Evolutionary conservation across 2,888 invertebrate species (phyloP).

Genomic region (Scelioninae gen. 2): DNA sequence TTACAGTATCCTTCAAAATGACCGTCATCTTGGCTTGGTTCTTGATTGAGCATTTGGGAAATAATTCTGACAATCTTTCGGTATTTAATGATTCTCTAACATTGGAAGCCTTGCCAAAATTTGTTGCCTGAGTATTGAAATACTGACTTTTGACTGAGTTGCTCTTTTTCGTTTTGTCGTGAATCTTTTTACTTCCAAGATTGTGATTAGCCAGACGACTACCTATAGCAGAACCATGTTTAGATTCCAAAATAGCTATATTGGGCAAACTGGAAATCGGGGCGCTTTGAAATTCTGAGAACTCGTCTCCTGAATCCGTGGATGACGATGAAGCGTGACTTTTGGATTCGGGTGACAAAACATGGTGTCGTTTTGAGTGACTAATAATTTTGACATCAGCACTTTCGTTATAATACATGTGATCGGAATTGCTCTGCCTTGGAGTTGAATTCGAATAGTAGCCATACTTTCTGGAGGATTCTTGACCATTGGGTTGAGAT

Average conservation of each 20-base stretch:
- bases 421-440: constrained; percentile 21
- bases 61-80: constrained; percentile 65
- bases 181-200: constrained; percentile 72
- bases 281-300: constrained; percentile 77
- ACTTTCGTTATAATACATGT: constrained; percentile 15
- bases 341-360: constrained; percentile 37
- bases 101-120: constrained; percentile 10
- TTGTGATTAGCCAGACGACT: constrained; percentile 76
- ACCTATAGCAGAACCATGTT: constrained; percentile 74
- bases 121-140: constrained; percentile 30
- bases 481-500: constrained; percentile 12
- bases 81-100: constrained; percentile 56
- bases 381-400: constrained; percentile 41
- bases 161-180: constrained; percentile 69
- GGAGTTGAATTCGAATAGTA: constrained; percentile 7
- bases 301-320: constrained; percentile 73
- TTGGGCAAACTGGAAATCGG: constrained; percentile 64
- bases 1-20: constrained; percentile 73
- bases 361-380: constrained; percentile 21
- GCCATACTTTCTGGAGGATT: constrained; percentile 11
- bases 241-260: constrained; percentile 69
- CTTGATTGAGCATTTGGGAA: constrained; percentile 73
- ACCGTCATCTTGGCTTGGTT: constrained; percentile 71
- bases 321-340: constrained; percentile 53
- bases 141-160: constrained; percentile 52